phyloP scores from a whole-genome alignment of 2,888 invertebrate genomes.

The Minunthozetes semirufus region DNA sequence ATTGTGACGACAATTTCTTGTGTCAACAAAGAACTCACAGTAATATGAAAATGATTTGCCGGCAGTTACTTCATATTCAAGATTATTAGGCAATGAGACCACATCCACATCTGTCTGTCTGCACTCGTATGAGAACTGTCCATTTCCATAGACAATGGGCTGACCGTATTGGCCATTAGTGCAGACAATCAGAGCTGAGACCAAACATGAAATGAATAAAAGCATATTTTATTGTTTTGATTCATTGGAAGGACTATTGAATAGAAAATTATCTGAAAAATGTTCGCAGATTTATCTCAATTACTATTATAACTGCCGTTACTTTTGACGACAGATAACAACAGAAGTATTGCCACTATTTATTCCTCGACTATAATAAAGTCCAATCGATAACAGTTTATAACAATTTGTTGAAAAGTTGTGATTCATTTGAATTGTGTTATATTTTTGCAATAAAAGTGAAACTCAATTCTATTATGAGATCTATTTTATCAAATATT shows the following conservation, averaged over 20 bases:
- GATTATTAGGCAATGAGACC: neutral
- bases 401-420: too few species aligned
- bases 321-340: neutral
- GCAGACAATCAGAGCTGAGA: neutral
- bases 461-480: too few species aligned
- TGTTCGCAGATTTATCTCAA: neutral
- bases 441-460: too few species aligned
- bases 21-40: conserved; percentile 9
- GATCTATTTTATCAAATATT: too few species aligned
- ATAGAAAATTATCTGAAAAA: neutral
- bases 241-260: neutral
- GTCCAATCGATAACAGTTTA: too few species aligned
- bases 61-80: conserved; percentile 20
- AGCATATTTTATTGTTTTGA: neutral
- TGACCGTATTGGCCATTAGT: neutral
- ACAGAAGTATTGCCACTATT: neutral
- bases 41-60: conserved; percentile 16
- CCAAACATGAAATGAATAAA: neutral
- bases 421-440: too few species aligned
- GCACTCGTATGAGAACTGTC: neutral
- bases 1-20: neutral
- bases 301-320: neutral
- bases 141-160: neutral
- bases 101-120: neutral
- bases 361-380: neutral